Evolutionary conservation across 2,797 vertebrate species (phyloP), one percentile per base, ranked within the genome.

Genomic region (Sebastes hopkinsi): DNA sequence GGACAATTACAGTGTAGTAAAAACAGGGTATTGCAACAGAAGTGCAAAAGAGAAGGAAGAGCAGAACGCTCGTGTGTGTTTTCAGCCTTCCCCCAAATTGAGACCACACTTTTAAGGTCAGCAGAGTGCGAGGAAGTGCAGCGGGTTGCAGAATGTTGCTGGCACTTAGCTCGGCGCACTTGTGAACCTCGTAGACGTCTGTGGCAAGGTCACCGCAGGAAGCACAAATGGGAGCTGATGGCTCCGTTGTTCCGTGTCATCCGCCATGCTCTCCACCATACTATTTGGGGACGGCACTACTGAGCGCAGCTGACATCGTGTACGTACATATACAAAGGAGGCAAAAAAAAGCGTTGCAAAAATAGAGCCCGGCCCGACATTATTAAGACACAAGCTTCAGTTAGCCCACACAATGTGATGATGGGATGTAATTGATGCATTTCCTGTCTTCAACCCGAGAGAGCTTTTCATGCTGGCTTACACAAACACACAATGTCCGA

Each of bases 351-450:
- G 75, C 20, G 27, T 52, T 67, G 72, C 74, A 75, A 88, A 91
- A 92, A 91, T 87, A 93, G 87, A 90, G 88, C 56, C 81, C 29
- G 16, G 67, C 60, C 46, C 56, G 52, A 81, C 82, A 86, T 92
- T 91, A 92, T 92, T 92, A 85, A 94, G 88, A 95, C 93, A 88
- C 90, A 94, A 91, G 95, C 95, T 95, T 95, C 92, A 95, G 87
- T 95, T 95, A 90, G 82, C 93, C 82, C 87, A 77, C 85, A 95
- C 93, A 95, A 95, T 94, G 87, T 82, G 87, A 78, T 75, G 79
- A 89, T 88, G 90, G 81, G 72, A 83, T 72, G n/a, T 89, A 86
- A 91, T 77, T 90, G 83, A 87, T 92, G 89, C 86, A 71, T 88
- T 93, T 88, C 77, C 70, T 84, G 83, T 86, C 79, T 82, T 74